Evolutionary conservation across 2,113 vertebrate genomes (phyloP).

Genomic region (human): DNA sequence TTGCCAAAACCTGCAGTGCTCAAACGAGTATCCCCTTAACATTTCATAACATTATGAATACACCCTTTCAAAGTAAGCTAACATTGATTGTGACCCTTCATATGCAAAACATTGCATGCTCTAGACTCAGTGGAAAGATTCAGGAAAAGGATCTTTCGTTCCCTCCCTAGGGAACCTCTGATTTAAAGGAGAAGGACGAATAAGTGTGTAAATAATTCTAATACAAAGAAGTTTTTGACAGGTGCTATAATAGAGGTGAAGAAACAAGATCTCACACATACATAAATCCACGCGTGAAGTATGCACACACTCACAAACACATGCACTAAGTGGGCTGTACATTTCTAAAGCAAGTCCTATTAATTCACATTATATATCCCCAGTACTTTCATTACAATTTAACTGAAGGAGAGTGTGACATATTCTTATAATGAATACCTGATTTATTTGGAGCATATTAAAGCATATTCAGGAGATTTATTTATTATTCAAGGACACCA

Average conservation of each 20-base stretch:
- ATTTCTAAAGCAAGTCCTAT: not conserved
- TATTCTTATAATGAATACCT: not conserved
- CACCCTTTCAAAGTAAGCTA: not conserved
- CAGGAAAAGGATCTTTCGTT: not conserved
- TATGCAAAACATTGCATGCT: not conserved
- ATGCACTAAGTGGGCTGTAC: not conserved
- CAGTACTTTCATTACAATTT: not conserved
- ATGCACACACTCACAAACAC: accelerated
- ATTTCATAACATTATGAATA: not conserved
- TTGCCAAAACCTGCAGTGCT: not conserved
- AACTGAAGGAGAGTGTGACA: not conserved
- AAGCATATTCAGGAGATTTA: not conserved
- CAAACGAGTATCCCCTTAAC: not conserved
- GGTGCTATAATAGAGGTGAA: not conserved
- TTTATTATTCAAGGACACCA: not conserved
- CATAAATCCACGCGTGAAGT: accelerated
- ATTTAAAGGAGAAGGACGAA: not conserved
- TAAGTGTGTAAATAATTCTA: not conserved
- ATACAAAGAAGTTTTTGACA: not conserved
- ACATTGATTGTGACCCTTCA: not conserved
- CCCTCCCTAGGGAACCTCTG: not conserved
- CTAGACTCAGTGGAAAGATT: not conserved
- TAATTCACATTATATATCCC: not conserved
- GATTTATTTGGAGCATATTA: not conserved
- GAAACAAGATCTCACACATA: not conserved